phyloP scores from a whole-genome alignment of 2,797 vertebrate genomes.

The Meriones psammophilus region DNA sequence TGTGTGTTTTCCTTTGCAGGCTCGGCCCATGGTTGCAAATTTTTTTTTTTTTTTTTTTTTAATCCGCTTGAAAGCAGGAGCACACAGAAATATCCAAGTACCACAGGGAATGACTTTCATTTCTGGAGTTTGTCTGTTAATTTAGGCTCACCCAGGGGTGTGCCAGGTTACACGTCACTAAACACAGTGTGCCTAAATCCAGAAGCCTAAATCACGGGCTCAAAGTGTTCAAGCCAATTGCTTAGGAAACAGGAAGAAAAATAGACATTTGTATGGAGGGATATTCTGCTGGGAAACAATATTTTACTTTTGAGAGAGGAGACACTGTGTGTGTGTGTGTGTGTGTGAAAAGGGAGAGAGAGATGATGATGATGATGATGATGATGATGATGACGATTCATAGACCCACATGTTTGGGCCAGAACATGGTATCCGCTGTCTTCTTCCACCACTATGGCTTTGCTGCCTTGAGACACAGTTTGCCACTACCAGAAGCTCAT shows the following conservation, averaged over 20 bases:
- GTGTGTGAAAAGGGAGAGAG: neutral
- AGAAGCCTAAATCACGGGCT: rapidly evolving
- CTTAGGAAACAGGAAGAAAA: neutral
- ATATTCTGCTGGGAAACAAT: neutral
- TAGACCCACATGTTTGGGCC: neutral
- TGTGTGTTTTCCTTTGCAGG: rapidly evolving
- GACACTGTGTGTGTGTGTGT: neutral
- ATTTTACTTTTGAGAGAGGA: constrained; percentile 4
- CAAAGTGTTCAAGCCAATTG: neutral
- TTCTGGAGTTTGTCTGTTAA: neutral
- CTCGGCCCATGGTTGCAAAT: neutral
- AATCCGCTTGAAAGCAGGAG: neutral
- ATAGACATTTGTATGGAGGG: neutral
- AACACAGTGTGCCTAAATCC: neutral
- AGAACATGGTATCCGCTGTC: neutral
- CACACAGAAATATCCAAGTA: too few species aligned
- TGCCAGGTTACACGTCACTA: rapidly evolving
- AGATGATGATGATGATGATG: too few species aligned
- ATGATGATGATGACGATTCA: too few species aligned
- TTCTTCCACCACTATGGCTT: neutral
- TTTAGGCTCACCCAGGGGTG: rapidly evolving
- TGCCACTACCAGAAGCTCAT: neutral
- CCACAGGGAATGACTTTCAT: neutral
- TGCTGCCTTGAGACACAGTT: too few species aligned
- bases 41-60: too few species aligned